Evolutionary conservation across 2,113 vertebrate genomes (phyloP), one percentile per base, ranked within the genome.

Genomic region (Lampris incognitus): DNA sequence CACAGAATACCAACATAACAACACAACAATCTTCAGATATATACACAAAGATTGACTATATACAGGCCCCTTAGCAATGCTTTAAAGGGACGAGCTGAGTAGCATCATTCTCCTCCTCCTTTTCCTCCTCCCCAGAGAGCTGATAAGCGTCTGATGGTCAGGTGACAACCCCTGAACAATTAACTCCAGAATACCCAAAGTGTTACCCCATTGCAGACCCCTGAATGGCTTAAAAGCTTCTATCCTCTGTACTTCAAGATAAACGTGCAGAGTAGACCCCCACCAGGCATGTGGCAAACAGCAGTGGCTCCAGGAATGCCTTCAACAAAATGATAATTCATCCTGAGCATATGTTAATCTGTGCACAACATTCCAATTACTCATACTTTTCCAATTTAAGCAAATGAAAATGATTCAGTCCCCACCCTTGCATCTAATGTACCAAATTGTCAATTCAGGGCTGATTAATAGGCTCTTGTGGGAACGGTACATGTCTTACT

Each of bases 111-210:
- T 64, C 49, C 70, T 57, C 70, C 56, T 38, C 66, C 62, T 78
- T 74, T 50, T 64, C 49, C 70, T 57, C 70, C 56, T 38, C 66
- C 62, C 74, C 38, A 62, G 49, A 48, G 44, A 46, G 24, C 44
- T 54, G 77, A 81, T 76, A 76, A 76, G 44, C 56, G 56, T 73
- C 51, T 70, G 41, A 2, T 55, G 63, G 69, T 81, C 82, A 82
- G 61, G 60, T 76, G 58, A 77, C 75, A 63, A 66, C 66, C 82
- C 63, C 79, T 81, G 54, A 77, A 42, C 69, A 81, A 74, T 84
- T 85, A 83, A 85, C 87, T 85, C 64, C 11, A 37, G 76, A 83
- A 89, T 85, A 79, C 69, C 74, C 56, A 50, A 54, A 61, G 59
- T 69, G 69, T 51, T 49, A 38, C 38, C 61, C 73, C 71, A 85